Percentiles rank a stretch among this genome's conserved stretches.
phyloP scores from a whole-genome alignment of 2,113 vertebrate species.

The Picathartes gymnocephalus region DNA sequence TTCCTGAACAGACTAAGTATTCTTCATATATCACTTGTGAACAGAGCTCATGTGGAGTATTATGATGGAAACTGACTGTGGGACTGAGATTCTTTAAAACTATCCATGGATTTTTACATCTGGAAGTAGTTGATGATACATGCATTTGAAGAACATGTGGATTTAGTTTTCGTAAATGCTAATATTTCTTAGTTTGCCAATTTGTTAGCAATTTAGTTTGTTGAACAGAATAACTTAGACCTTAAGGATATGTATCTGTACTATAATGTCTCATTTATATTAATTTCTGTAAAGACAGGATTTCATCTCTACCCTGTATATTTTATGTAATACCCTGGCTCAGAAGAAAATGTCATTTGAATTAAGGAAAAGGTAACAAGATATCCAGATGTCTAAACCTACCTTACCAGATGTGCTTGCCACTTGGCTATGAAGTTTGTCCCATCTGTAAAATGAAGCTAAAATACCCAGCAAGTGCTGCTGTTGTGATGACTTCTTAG shows the following conservation, averaged over 20 bases:
- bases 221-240: background rate
- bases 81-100: background rate
- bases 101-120: background rate
- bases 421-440: background rate
- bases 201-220: slow-evolving; percentile 17
- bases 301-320: background rate
- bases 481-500: background rate
- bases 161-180: slow-evolving; percentile 25
- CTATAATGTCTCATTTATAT: background rate
- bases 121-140: slow-evolving; percentile 12
- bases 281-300: background rate
- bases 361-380: background rate
- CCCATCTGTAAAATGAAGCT: background rate
- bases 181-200: slow-evolving; percentile 35
- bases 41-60: background rate
- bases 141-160: background rate
- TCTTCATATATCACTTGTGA: rapidly evolving
- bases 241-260: background rate
- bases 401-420: background rate
- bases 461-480: background rate
- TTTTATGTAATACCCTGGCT: background rate
- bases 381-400: background rate
- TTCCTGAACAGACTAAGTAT: slow-evolving; percentile 71
- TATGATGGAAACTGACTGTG: background rate
- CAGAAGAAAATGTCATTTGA: background rate